These are phyloP conservation scores for Epiblema foenella DNA, from an alignment of 2,888 invertebrate genomes.

Conservation along the genomic window DNA sequence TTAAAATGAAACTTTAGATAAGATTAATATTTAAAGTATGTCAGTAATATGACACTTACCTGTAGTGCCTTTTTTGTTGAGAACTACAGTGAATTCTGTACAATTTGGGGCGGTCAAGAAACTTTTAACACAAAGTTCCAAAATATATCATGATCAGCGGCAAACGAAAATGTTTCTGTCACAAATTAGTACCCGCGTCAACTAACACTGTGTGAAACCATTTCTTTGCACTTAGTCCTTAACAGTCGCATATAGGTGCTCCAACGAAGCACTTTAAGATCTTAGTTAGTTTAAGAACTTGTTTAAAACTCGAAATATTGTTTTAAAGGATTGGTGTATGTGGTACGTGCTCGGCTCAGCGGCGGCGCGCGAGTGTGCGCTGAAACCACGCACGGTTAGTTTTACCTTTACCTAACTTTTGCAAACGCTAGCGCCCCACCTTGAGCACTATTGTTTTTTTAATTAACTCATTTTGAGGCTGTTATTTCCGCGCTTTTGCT, in stretches of 20 bases:
- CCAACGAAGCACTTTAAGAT: background rate
- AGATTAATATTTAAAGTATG: background rate
- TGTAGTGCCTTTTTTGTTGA: slow-evolving; percentile 1
- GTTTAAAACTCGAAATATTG: slow-evolving; percentile 17
- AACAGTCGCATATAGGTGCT: slow-evolving; percentile 63
- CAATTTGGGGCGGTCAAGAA: background rate
- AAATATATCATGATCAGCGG: slow-evolving; percentile 58
- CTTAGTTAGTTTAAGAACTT: background rate
- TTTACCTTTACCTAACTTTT: slow-evolving; percentile 66
- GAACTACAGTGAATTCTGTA: slow-evolving; percentile 6
- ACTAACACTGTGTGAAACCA: slow-evolving; percentile 72
- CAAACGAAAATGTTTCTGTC: slow-evolving; percentile 47
- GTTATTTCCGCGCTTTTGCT: slow-evolving; percentile 53
- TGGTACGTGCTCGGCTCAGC: slow-evolving; percentile 61
- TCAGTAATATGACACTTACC: slow-evolving; percentile 7
- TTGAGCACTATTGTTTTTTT: slow-evolving; percentile 64
- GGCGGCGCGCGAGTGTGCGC: slow-evolving; percentile 61
- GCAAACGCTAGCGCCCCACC: slow-evolving; percentile 62
- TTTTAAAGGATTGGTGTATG: background rate
- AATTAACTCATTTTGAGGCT: slow-evolving; percentile 67
- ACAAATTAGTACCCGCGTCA: slow-evolving; percentile 67
- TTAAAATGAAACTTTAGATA: background rate
- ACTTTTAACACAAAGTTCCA: slow-evolving; percentile 58
- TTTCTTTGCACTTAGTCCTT: slow-evolving; percentile 71
- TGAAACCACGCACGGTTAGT: slow-evolving; percentile 58